Evolutionary conservation across 2,113 vertebrate genomes (phyloP), one percentile per base, ranked within the genome.

Genomic region (Sitta europaea): DNA sequence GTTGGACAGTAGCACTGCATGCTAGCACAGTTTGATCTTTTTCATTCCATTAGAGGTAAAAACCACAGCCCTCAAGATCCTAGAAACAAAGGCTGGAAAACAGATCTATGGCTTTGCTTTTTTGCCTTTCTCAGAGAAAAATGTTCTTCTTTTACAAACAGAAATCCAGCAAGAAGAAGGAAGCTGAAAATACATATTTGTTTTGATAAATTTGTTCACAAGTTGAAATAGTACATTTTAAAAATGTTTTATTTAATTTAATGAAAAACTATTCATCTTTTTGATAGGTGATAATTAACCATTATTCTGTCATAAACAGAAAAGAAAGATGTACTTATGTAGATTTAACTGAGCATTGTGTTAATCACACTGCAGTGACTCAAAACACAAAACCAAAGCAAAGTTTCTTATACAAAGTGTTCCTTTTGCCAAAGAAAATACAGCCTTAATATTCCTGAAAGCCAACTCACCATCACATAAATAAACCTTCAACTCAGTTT

Each of bases 241-340:
- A 54, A 91, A 95, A 90, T 90, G 80, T 97, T 97, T 97, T 97
- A 90, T 94, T 97, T 96, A 94, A 97, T 97, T 96, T 97, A 96
- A 97, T 96, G 91, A 97, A 98, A 96, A 97, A 94, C 71, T 95
- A 92, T 74, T 97, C 85, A 85, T 96, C 94, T 92, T 97, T 97
- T 94, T 98, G 97, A 98, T 97, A 96, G 96, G 96, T 97, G 74
- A 95, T 97, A 96, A 98, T 98, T 98, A 98, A 90, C 80, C 76
- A 74, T 97, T 97, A 97, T 96, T 95, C 97, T 98, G 97, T 97
- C 97, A 97, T 93, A 98, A 97, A 97, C 96, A 97, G 97, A 97
- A 97, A 97, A 97, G 97, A 94, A 96, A 95, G 96, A 96, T 91
- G 93, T 94, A 94, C 82, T 96, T 59, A 58, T 57, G 79, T 79